Evolutionary conservation across 2,797 vertebrate genomes (phyloP).

Genomic region (Cyclura pinguis): DNA sequence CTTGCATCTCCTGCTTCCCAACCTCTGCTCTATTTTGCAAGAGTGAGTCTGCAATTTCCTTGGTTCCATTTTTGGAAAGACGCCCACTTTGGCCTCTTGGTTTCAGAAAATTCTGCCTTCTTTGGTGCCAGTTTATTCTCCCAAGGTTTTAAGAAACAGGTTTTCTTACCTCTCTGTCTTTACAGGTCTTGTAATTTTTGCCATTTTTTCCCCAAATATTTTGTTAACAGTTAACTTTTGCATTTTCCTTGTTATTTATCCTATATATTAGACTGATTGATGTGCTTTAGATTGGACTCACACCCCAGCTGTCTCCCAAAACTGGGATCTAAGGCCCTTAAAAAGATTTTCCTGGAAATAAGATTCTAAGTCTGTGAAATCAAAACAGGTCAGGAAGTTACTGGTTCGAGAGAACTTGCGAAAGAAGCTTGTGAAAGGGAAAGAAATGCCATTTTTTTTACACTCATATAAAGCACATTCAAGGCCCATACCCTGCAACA

Average conservation of each 20-base stretch:
- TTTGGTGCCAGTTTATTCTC: not conserved
- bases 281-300: no score
- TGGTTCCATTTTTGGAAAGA: not conserved
- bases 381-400: no score
- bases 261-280: fast-evolving
- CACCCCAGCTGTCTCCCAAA: no score
- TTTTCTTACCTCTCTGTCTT: not conserved
- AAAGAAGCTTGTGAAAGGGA: no score
- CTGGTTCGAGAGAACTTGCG: no score
- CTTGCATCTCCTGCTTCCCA: not conserved
- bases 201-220: not conserved
- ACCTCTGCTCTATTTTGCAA: not conserved
- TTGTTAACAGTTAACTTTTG: not conserved
- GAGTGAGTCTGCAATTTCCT: not conserved
- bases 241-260: not conserved
- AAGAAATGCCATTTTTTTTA: no score
- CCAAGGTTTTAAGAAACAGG: not conserved
- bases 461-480: no score
- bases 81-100: not conserved
- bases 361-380: no score
- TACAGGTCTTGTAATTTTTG: no score
- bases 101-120: not conserved
- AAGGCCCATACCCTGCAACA: no score
- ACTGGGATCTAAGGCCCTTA: no score
- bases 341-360: no score